Conservation (phyloP, 2,113 vertebrate genomes). For the Ursus arctos region DNA sequence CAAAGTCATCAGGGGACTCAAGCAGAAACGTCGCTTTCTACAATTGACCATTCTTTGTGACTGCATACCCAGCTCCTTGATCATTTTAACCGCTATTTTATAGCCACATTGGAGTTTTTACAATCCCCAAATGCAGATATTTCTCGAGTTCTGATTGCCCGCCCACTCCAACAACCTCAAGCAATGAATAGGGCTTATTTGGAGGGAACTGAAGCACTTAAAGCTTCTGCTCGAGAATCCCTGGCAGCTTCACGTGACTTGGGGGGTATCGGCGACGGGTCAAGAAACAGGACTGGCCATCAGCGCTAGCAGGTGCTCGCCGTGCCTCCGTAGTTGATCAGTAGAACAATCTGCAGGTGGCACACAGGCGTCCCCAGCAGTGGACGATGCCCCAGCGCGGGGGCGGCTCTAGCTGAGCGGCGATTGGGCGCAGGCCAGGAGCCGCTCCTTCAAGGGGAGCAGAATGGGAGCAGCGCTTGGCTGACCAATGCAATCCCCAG, state of each 20-base stretch:
- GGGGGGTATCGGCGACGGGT: slow-evolving; percentile 85
- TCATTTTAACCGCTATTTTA: slow-evolving; percentile 82
- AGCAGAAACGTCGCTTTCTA: slow-evolving; percentile 86
- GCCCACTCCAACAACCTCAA: slow-evolving; percentile 74
- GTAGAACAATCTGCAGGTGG: slow-evolving; percentile 73
- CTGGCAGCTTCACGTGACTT: slow-evolving; percentile 80
- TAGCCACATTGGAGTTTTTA: slow-evolving; percentile 73
- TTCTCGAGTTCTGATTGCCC: slow-evolving; percentile 74
- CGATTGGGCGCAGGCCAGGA: slow-evolving; percentile 42
- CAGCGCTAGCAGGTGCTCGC: slow-evolving; percentile 79
- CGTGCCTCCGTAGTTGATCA: slow-evolving; percentile 76
- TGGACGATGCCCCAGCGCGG: slow-evolving; percentile 15
- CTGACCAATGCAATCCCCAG: neutral
- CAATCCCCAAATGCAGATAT: slow-evolving; percentile 66
- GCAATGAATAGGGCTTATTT: slow-evolving; percentile 84
- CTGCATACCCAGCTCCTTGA: slow-evolving; percentile 78
- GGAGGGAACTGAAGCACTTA: slow-evolving; percentile 81
- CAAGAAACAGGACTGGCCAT: slow-evolving; percentile 79
- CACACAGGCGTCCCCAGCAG: slow-evolving; percentile 74
- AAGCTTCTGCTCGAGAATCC: slow-evolving; percentile 79
- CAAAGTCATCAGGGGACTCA: slow-evolving; percentile 84
- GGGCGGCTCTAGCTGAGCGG: slow-evolving; percentile 71
- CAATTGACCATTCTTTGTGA: slow-evolving; percentile 83
- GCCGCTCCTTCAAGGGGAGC: slow-evolving; percentile 59
- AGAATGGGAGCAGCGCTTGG: slow-evolving; percentile 35